A percentile compares a stretch with the other conserved stretches of the same genome.
These are phyloP conservation scores for Sinella curviseta DNA, from an alignment of 1,140 invertebrate genomes.

Conservation along the genomic window DNA sequence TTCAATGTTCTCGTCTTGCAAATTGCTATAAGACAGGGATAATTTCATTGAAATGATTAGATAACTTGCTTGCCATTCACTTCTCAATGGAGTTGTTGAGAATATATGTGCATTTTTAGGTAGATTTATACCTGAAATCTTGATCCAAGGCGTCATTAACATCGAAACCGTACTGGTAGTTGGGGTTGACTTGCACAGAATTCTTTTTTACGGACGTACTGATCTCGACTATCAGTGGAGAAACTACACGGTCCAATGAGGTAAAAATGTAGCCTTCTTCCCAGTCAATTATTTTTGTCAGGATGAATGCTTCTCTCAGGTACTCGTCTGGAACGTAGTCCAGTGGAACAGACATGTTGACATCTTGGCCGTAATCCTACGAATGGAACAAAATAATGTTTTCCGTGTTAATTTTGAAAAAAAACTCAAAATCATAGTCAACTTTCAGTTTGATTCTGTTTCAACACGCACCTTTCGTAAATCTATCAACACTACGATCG, in stretches of 20 bases:
- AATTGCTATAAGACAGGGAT: background rate
- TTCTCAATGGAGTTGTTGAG: background rate
- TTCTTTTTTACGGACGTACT: conserved; percentile 25
- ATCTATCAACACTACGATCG: background rate
- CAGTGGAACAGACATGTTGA: conserved; percentile 27
- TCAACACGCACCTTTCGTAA: background rate
- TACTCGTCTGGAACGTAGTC: background rate
- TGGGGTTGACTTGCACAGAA: background rate
- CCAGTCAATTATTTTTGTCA: conserved; percentile 28
- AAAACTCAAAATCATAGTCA: background rate
- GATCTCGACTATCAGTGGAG: conserved; percentile 18
- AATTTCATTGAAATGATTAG: background rate
- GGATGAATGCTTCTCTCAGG: conserved; percentile 17
- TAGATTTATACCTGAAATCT: background rate
- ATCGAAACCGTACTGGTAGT: background rate
- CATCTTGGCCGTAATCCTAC: conserved; percentile 29
- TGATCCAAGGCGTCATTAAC: background rate
- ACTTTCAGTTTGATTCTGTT: too few relatives aligned
- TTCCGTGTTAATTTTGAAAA: background rate
- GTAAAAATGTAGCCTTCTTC: conserved; percentile 25
- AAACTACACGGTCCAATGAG: background rate
- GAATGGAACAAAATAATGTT: background rate
- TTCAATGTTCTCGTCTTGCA: background rate
- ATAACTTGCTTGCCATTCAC: background rate
- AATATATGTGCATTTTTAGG: background rate